Evolutionary conservation across 2,113 vertebrate species (phyloP), one percentile per base, ranked within the genome.

Genomic region (Physeter macrocephalus): DNA sequence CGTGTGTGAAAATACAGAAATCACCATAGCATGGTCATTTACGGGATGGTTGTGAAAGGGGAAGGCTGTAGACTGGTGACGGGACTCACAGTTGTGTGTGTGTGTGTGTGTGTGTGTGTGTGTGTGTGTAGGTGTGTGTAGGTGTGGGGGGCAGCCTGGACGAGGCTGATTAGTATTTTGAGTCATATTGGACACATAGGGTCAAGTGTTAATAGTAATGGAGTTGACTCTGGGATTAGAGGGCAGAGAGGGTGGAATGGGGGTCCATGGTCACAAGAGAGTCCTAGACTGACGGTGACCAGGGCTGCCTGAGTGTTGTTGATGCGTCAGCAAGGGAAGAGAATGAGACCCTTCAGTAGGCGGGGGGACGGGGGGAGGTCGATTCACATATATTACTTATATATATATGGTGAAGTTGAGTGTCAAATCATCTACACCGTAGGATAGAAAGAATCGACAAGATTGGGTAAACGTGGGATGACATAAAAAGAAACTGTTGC

Each of bases 341-440:
- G 21, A 27, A 41, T 36, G 27, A 18, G 8, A 25, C 20, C 5
- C 39, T n/a, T 15, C 62, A 72, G 18, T 8, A 82, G 31, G 41
- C 0, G 0, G 39, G 27, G 7, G 6, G 10, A 17, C 5, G 11
- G 0, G 7, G 5, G 15, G 49, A 17, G 15, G 15, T 52, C 1
- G 2, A 39, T 20, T 61, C 8, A 31, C 29, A n/a, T 57, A 2
- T 52, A 43, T 80, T 39, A 29, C 14, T 69, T 57, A 46, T 36
- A 36, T 1, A 12, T 52, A 15, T 34, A 59, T 66, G 39, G 36
- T 71, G 25, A 25, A 31, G 27, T 6, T 1, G 20, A 74, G 5
- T 11, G 15, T 69, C 41, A 52, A 20, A 64, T 39, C 31, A n/a
- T 64, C 12, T 20, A 7, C 52, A 25, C 9, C 25, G 10, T 0